phyloP scores from a whole-genome alignment of 2,888 invertebrate genomes.

The Drosophila anomalata region DNA sequence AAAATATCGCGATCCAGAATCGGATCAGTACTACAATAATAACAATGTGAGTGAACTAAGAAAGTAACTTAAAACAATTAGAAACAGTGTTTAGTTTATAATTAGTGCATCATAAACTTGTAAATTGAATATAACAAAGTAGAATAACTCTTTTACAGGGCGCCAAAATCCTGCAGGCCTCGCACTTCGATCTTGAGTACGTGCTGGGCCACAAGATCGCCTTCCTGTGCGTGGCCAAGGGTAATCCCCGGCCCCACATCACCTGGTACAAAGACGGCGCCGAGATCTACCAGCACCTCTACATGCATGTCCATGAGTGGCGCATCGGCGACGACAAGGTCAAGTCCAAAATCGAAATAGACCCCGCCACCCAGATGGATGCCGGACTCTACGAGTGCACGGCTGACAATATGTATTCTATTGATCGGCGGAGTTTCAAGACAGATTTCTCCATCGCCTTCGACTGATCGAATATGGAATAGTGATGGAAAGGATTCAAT shows the following conservation, averaged over 20 bases:
- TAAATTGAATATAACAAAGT: too few species aligned
- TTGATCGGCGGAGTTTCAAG: conserved; percentile 95
- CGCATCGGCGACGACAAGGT: conserved; percentile 91
- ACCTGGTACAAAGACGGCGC: conserved; percentile 98
- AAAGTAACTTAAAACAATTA: not conserved
- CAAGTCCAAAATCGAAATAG: conserved; percentile 96
- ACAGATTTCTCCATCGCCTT: conserved; percentile 96
- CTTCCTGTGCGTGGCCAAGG: conserved; percentile 95
- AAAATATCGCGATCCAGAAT: conserved; percentile 94
- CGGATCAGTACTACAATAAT: conserved; percentile 95
- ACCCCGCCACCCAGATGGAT: conserved; percentile 98
- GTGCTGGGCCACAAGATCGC: conserved; percentile 97
- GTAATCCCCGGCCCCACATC: conserved; percentile 94
- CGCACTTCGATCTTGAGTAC: conserved; percentile 97
- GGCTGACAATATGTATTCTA: conserved; percentile 96
- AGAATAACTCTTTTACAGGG: conserved; percentile 86
- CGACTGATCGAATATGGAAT: conserved; percentile 86
- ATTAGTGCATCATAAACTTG: not conserved
- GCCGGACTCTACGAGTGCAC: conserved; percentile 97
- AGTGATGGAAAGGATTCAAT: not conserved
- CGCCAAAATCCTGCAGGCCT: conserved; percentile 93
- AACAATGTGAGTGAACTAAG: conserved; percentile 86
- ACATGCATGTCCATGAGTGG: conserved; percentile 96
- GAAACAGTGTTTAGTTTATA: not conserved
- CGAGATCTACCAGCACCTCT: conserved; percentile 95